Evolutionary conservation across 2,113 vertebrate genomes (phyloP), one percentile per base, ranked within the genome.

Genomic region (Oxyruncus cristatus): DNA sequence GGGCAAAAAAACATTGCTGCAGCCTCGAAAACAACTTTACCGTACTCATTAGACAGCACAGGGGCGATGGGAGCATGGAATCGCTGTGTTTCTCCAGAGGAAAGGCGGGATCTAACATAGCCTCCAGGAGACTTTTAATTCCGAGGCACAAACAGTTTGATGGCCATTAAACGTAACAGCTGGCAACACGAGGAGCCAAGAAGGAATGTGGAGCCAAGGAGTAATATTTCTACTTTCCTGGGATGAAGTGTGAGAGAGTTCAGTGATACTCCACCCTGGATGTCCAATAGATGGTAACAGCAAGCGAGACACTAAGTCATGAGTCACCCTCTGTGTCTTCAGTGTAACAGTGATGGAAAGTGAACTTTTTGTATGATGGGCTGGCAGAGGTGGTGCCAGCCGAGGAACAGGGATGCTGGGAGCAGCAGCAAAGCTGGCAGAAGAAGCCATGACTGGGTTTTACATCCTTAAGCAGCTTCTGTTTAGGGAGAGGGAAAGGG

Each of bases 111-210:
- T 92, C 93, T 93, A 65, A 84, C 85, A 92, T 82, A 62, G 95
- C 95, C 96, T 97, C 91, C 89, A 96, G 97, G 96, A 96, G 73
- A 85, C 52, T 97, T 93, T 91, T 83, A 96, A 95, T 97, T 97
- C 71, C 4, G 91, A 97, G 93, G 85, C 95, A 95, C 95, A 88
- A 93, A 71, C 81, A 37, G 78, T 95, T 96, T 97, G 97, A 97
- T 68, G 92, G 93, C 94, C 97, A 96, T 97, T 96, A 94, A 94
- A 93, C 33, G 0, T 59, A 97, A 76, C 95, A 97, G 97, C 97
- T 97, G 96, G 95, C 95, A 97, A 56, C 35, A 4, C 61, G 62
- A 95, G 88, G 94, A 97, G 96, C 95, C 96, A 97, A 94, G 93
- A 74, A 92, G 91, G 88, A 81, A 28, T 9, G 50, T 12, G 9